A percentile compares a stretch with the other conserved stretches of the same genome.
Conservation (phyloP, 2,113 vertebrate species). For the Aegotheles bennettii region DNA sequence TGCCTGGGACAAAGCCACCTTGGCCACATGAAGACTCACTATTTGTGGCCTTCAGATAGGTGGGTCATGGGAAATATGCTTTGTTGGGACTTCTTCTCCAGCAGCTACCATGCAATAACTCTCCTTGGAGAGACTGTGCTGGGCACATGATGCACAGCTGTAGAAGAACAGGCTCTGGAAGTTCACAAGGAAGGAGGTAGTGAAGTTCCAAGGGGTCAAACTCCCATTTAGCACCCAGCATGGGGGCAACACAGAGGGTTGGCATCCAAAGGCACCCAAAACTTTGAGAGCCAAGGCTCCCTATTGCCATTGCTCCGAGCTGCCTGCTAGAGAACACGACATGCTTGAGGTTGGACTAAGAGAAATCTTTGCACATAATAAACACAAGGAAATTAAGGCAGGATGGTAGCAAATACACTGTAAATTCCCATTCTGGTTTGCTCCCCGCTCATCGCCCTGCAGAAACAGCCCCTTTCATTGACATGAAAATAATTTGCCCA, state of each 20-base stretch:
- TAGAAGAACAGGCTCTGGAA: background rate
- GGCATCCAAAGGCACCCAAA: background rate
- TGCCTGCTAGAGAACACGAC: background rate
- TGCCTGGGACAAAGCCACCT: background rate
- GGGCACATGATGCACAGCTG: background rate
- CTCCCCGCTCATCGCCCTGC: background rate
- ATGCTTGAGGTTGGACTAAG: background rate
- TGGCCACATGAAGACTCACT: rapidly evolving
- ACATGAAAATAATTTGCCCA: background rate
- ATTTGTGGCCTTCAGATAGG: background rate
- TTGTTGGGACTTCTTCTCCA: background rate
- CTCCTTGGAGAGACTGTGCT: background rate
- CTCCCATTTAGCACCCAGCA: rapidly evolving
- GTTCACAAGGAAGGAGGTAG: rapidly evolving
- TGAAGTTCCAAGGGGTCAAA: background rate
- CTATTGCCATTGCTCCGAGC: background rate
- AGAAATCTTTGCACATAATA: background rate
- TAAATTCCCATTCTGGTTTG: background rate
- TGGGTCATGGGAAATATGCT: background rate
- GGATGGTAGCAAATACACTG: background rate
- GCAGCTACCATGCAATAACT: background rate
- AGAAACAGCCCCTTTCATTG: background rate
- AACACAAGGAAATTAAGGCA: background rate
- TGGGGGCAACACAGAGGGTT: too few species aligned
- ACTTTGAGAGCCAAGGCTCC: background rate